Percentiles rank a stretch among this genome's conserved stretches.
Evolutionary conservation across 2,888 invertebrate genomes (phyloP).

Genomic region (Poecilobothrus nobilitatus): DNA sequence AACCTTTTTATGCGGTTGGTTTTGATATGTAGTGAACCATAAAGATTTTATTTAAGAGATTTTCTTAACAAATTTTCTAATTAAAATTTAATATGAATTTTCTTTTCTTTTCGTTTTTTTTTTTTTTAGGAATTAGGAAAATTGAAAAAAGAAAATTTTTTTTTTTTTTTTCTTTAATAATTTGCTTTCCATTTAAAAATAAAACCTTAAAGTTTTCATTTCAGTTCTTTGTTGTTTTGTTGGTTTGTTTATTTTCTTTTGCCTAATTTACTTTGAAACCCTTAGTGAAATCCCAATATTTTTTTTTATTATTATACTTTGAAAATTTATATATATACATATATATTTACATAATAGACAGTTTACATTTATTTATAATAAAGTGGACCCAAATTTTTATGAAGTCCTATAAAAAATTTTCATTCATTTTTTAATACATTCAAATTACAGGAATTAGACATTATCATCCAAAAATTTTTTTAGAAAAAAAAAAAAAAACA

Average conservation of each 20-base stretch:
- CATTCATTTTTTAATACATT: background rate
- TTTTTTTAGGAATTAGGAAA: background rate
- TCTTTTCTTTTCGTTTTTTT: too few relatives aligned
- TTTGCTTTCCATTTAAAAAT: background rate
- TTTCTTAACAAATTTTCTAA: background rate
- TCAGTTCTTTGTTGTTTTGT: background rate
- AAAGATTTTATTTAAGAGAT: background rate
- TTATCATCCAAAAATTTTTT: background rate
- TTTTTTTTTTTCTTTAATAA: too few relatives aligned
- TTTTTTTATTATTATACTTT: too few relatives aligned
- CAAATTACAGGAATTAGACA: background rate
- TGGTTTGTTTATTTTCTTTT: background rate
- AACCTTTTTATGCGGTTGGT: background rate
- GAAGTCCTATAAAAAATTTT: too few relatives aligned
- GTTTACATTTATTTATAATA: too few relatives aligned
- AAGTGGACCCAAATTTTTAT: too few relatives aligned
- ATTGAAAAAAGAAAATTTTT: too few relatives aligned
- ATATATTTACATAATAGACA: too few relatives aligned
- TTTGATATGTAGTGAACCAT: background rate
- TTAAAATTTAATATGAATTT: slow-evolving; percentile 5
- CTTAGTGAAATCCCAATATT: background rate
- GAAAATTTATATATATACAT: too few relatives aligned
- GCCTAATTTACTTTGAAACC: background rate
- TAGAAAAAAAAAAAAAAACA: too few relatives aligned
- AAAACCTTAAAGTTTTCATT: background rate